Percentiles rank a stretch among this genome's conserved stretches.
Evolutionary conservation across 2,888 invertebrate species (phyloP).

Genomic region (Agriopis leucophaearia): DNA sequence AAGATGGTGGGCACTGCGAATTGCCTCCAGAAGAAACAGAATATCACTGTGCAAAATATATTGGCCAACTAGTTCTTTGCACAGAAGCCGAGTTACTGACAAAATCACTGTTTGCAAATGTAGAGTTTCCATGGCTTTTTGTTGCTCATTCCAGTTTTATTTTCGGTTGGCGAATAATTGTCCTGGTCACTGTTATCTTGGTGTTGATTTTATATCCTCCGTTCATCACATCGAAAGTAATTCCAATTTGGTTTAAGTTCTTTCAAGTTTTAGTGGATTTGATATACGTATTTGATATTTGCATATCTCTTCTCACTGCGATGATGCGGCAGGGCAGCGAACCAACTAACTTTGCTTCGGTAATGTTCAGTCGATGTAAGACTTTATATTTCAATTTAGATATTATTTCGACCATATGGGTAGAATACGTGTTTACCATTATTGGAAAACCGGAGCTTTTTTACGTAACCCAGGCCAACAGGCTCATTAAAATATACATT

Average conservation of each 20-base stretch:
- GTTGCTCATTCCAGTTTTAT: constrained; percentile 63
- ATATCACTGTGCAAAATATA: constrained; percentile 76
- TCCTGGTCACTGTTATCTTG: constrained; percentile 60
- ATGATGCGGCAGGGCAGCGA: constrained; percentile 54
- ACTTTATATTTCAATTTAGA: constrained; percentile 65
- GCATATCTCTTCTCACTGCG: constrained; percentile 67
- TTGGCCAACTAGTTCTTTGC: constrained; percentile 74
- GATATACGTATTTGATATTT: constrained; percentile 65
- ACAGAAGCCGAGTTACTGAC: constrained; percentile 62
- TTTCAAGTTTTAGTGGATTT: constrained; percentile 65
- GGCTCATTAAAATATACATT: constrained; percentile 59
- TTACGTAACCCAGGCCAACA: constrained; percentile 54
- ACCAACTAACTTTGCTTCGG: constrained; percentile 58
- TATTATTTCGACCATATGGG: constrained; percentile 64
- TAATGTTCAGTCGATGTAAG: constrained; percentile 70
- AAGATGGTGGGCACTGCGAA: constrained; percentile 48
- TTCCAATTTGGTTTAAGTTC: constrained; percentile 61
- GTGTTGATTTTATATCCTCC: constrained; percentile 68
- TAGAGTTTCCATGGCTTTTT: constrained; percentile 72
- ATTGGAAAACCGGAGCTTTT: constrained; percentile 56
- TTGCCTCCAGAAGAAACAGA: constrained; percentile 65
- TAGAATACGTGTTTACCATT: constrained; percentile 58
- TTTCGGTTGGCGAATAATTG: constrained; percentile 64
- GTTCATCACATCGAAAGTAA: constrained; percentile 50
- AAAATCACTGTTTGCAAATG: constrained; percentile 67